Base-by-base conservation (phyloP, 2,113 vertebrate species). In the Pundamilia nyererei region DNA sequence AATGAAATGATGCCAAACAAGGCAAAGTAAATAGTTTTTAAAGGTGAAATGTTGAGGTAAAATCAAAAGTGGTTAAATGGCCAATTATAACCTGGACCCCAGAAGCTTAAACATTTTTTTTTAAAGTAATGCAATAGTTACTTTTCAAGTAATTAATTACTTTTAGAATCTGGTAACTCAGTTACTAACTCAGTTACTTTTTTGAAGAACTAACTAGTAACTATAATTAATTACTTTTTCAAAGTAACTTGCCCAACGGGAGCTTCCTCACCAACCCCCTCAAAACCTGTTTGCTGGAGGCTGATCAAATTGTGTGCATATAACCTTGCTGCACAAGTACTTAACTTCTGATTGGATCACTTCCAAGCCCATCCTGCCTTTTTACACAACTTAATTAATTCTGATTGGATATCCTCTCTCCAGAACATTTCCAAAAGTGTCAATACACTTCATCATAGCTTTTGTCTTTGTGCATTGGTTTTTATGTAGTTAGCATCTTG, bases 31-130 rank as follows among this genome's bases (percentile, higher is more conserved):
- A 55, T 24, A 3, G 53, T 24, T 55, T 55, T 55, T 24, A 55
- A 13, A 24, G 6, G 0, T 54, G 12, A 54, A 54, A 54, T 12
- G n/a, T 26, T 0, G 1, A 12, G 53, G 53, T 4, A 54, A 54
- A 4, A 24, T 24, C n/a, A 54, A 54, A 7, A 54, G 53, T 54
- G 6, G 0, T 55, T 24, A 55, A 55, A 55, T 13, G 21, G 53
- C 53, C 53, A 55, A 55, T 55, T 55, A 55, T 24, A 55, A 0
- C 21, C 53, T 55, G 21, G 53, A 55, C 11, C 11, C 53, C 6
- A 55, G 21, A 55, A 1, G 11, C 2, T 24, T 55, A 24, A 24
- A 4, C 11, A 1, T 54, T 3, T 24, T 13, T 54, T 54, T 24
- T 13, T 0, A 2, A 53, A 55, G 54, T 55, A 55, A 55, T 1